phyloP scores from a whole-genome alignment of 2,113 vertebrate species.

The Varanus komodoensis region DNA sequence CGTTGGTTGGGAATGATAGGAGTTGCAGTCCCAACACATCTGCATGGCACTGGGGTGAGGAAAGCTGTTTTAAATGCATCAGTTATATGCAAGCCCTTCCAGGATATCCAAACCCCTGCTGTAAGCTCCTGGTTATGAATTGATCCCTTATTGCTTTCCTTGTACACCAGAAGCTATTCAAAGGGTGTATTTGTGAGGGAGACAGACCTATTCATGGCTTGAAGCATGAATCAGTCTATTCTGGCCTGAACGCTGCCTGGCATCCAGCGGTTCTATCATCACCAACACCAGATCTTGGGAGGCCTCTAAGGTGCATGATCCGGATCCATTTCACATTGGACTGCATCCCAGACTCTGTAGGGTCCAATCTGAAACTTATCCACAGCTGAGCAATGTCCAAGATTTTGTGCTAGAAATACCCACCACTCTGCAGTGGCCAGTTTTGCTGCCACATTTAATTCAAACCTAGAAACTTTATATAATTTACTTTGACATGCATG shows the following conservation, averaged over 20 bases:
- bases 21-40: not conserved
- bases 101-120: not conserved
- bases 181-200: too few species aligned
- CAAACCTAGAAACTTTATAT: not conserved
- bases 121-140: not conserved
- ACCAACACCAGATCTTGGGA: not conserved
- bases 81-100: not conserved
- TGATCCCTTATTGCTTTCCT: not conserved
- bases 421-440: not conserved
- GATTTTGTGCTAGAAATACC: not conserved
- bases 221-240: not conserved
- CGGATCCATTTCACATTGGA: constrained; percentile 1
- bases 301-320: not conserved
- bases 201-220: too few species aligned
- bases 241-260: not conserved
- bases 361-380: not conserved
- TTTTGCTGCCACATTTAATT: not conserved
- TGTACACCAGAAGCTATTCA: not conserved
- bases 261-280: not conserved
- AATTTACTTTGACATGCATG: not conserved
- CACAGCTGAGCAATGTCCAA: not conserved
- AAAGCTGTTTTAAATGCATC: not conserved
- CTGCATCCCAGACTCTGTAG: not conserved
- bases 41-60: too few species aligned
- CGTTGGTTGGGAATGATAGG: not conserved